A percentile compares a stretch with the other conserved stretches of the same genome.
phyloP scores from a whole-genome alignment of 2,113 vertebrate genomes.

The Nibea albiflora region DNA sequence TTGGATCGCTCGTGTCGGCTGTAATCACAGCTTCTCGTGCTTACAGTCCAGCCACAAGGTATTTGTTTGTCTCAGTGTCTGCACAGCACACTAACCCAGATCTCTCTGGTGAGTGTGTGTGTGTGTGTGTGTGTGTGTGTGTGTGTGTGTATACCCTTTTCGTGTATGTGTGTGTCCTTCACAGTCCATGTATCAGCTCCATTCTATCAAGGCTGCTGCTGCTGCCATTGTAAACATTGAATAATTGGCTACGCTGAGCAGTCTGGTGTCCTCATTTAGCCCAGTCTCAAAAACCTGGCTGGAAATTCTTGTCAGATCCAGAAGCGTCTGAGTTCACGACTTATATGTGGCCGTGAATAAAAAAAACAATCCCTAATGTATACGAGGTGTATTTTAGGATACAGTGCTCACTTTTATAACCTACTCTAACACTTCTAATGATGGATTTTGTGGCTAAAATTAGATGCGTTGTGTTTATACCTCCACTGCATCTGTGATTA shows the following conservation, averaged over 20 bases:
- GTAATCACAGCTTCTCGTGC: conserved; percentile 12
- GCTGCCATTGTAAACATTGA: conserved; percentile 53
- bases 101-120: conserved; percentile 36
- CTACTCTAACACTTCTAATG: not conserved
- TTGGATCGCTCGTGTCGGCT: conserved; percentile 17
- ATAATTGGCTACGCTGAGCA: conserved; percentile 36
- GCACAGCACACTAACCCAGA: conserved; percentile 44
- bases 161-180: conserved; percentile 46
- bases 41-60: conserved; percentile 39
- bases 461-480: not conserved
- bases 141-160: conserved; percentile 5
- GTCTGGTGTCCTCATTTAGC: conserved; percentile 45
- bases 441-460: not conserved
- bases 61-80: conserved; percentile 47
- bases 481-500: not conserved
- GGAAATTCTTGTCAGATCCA: not conserved
- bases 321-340: not conserved
- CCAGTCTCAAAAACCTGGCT: not conserved
- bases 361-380: not conserved
- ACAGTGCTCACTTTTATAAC: not conserved
- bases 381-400: not conserved
- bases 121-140: conserved; percentile 54
- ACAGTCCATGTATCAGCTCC: conserved; percentile 37
- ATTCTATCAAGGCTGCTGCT: conserved; percentile 35
- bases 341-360: not conserved